Percentiles rank a stretch among this genome's conserved stretches.
phyloP scores from a whole-genome alignment of 2,888 invertebrate genomes.

The Heliconius erato region DNA sequence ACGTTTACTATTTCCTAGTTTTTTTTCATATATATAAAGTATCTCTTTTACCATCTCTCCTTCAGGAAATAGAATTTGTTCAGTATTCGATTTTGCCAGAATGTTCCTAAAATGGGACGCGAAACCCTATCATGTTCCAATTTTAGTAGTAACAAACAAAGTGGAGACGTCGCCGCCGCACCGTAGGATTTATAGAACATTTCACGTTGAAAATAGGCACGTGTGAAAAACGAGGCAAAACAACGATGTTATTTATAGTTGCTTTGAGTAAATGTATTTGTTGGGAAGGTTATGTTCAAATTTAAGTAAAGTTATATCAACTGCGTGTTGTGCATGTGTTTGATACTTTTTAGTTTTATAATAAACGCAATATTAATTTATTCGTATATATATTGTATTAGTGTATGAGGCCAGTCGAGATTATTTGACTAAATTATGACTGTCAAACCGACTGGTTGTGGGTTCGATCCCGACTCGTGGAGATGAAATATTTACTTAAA shows the following conservation, averaged over 20 bases:
- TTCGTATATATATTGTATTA: too few species aligned
- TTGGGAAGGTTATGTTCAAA: background rate
- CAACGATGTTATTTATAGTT: slow-evolving; percentile 18
- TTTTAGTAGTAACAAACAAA: slow-evolving; percentile 42
- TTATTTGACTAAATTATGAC: too few species aligned
- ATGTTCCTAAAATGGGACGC: slow-evolving; percentile 41
- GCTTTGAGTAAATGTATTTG: slow-evolving; percentile 16
- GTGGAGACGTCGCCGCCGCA: slow-evolving; percentile 44
- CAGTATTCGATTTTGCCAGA: slow-evolving; percentile 35
- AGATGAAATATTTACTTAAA: too few species aligned
- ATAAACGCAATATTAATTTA: too few species aligned
- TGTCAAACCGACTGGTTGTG: too few species aligned
- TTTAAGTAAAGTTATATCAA: background rate
- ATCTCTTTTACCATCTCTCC: background rate
- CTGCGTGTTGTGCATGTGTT: background rate
- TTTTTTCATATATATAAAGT: background rate
- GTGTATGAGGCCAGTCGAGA: too few species aligned
- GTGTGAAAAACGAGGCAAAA: slow-evolving; percentile 16
- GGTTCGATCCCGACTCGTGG: too few species aligned
- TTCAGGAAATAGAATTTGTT: slow-evolving; percentile 16
- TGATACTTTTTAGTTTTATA: background rate
- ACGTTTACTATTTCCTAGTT: background rate
- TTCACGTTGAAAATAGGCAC: slow-evolving; percentile 31
- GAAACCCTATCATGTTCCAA: slow-evolving; percentile 43
- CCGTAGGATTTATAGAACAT: slow-evolving; percentile 36